Percentiles rank a stretch among this genome's conserved stretches.
Conservation (phyloP, 2,797 vertebrate species). For the Sciurus carolinensis region DNA sequence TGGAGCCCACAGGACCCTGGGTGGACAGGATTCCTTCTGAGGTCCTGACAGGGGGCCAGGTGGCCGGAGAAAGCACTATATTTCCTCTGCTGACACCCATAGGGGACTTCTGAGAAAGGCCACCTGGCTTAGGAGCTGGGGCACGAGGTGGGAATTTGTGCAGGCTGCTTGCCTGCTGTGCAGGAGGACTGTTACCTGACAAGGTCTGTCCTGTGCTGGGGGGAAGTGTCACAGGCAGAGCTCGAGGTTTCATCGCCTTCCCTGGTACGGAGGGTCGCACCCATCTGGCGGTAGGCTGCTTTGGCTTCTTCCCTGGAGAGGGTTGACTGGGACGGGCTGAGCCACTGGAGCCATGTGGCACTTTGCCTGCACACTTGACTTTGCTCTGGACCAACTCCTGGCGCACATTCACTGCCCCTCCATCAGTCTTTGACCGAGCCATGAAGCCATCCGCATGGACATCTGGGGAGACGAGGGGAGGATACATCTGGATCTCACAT, state of each 20-base stretch:
- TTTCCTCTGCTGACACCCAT: slow-evolving; percentile 91
- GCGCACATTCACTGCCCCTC: slow-evolving; percentile 93
- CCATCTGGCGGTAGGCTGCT: slow-evolving; percentile 91
- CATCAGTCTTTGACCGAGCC: slow-evolving; percentile 94
- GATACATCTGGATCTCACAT: slow-evolving; percentile 84
- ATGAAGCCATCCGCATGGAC: slow-evolving; percentile 92
- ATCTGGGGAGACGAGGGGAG: slow-evolving; percentile 24
- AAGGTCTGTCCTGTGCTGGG: slow-evolving; percentile 89
- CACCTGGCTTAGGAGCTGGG: neutral
- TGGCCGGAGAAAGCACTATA: slow-evolving; percentile 92
- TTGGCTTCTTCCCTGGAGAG: slow-evolving; percentile 42
- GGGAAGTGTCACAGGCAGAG: slow-evolving; percentile 93
- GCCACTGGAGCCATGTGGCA: slow-evolving; percentile 92
- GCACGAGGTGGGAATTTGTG: slow-evolving; percentile 85
- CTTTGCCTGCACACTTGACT: slow-evolving; percentile 93
- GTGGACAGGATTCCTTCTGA: slow-evolving; percentile 92
- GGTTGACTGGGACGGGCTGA: slow-evolving; percentile 73
- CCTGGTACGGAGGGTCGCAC: slow-evolving; percentile 92
- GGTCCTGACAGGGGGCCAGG: slow-evolving; percentile 92
- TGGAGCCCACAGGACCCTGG: slow-evolving; percentile 92
- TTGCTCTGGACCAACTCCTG: slow-evolving; percentile 93
- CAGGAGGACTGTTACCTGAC: slow-evolving; percentile 92
- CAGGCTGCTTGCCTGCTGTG: slow-evolving; percentile 92
- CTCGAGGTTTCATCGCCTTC: slow-evolving; percentile 92
- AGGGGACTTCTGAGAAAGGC: slow-evolving; percentile 90